A percentile compares a stretch with the other conserved stretches of the same genome.
Evolutionary conservation across 2,797 vertebrate genomes (phyloP).

Genomic region (Sphenopsis melanotis): DNA sequence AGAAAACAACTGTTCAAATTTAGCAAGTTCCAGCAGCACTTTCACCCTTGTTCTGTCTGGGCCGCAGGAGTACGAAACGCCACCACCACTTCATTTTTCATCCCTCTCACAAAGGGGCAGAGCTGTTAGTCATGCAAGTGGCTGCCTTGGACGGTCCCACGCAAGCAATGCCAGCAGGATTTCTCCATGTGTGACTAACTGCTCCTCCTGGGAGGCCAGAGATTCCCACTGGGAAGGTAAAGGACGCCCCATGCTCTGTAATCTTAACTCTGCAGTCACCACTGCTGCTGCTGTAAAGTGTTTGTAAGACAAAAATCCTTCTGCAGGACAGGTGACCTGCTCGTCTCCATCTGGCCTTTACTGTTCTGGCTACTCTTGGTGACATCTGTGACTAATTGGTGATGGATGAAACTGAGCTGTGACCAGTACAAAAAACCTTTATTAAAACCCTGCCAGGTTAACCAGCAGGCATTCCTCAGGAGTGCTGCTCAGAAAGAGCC

Average conservation of each 20-base stretch:
- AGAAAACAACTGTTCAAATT: slow-evolving; percentile 54
- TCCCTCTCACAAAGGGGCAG: not conserved
- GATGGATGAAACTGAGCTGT: slow-evolving; percentile 62
- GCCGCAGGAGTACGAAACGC: not conserved
- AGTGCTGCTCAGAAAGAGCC: not conserved
- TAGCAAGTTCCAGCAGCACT: slow-evolving; percentile 18
- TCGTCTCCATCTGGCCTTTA: slow-evolving; percentile 65
- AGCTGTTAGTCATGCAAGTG: not conserved
- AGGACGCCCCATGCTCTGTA: not conserved
- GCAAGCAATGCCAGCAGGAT: not conserved
- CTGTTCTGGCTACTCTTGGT: slow-evolving; percentile 50
- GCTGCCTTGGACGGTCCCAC: not conserved
- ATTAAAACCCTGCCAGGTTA: slow-evolving; percentile 17
- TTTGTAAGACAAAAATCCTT: slow-evolving; percentile 69
- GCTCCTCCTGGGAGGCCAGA: not conserved
- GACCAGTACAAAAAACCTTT: slow-evolving; percentile 67
- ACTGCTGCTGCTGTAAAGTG: not conserved
- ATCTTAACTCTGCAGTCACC: not conserved
- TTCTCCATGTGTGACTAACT: not conserved
- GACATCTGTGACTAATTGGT: slow-evolving; percentile 75
- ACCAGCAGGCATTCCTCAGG: not conserved
- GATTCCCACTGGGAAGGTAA: not conserved
- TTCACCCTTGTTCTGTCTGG: not conserved
- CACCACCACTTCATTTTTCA: not conserved
- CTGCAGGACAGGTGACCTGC: slow-evolving; percentile 55